These are phyloP conservation scores for Cosmopolites sordidus DNA, from an alignment of 2,888 invertebrate genomes.

Conservation along the genomic window DNA sequence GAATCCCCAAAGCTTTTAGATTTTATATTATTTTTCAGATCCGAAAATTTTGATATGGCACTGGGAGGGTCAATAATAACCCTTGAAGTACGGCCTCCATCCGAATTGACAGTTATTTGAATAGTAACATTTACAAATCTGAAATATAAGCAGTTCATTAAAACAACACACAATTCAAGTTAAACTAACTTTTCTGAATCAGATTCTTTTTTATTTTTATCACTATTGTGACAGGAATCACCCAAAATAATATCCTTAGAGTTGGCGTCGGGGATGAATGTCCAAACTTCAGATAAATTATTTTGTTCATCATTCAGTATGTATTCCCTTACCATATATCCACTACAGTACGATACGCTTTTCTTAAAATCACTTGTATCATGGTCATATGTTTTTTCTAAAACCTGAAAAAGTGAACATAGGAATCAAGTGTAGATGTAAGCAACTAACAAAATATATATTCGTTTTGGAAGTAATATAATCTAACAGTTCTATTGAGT, in stretches of 20 bases:
- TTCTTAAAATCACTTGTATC: conserved; percentile 23
- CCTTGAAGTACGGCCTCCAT: conserved; percentile 48
- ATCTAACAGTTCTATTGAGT: no score
- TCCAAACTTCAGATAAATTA: conserved; percentile 29
- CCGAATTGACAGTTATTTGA: conserved; percentile 48
- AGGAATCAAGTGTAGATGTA: no score
- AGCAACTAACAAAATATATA: no score
- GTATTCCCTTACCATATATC: conserved; percentile 33
- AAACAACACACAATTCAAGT: neutral
- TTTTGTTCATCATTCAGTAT: conserved; percentile 17
- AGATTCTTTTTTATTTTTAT: no score
- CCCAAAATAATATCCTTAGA: conserved; percentile 26
- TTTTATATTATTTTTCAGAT: no score
- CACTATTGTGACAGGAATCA: neutral
- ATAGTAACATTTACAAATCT: conserved; percentile 47
- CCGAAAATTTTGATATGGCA: conserved; percentile 41
- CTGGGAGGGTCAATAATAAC: conserved; percentile 42
- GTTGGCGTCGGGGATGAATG: conserved; percentile 31
- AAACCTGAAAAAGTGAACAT: conserved; percentile 14
- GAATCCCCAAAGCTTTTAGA: no score
- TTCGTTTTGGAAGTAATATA: no score
- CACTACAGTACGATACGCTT: conserved; percentile 34
- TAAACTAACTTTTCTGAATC: neutral
- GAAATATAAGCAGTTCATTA: conserved; percentile 1
- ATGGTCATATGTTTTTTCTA: conserved; percentile 25